Evolutionary conservation across 2,797 vertebrate species (phyloP).

Genomic region (Thunnus albacares): DNA sequence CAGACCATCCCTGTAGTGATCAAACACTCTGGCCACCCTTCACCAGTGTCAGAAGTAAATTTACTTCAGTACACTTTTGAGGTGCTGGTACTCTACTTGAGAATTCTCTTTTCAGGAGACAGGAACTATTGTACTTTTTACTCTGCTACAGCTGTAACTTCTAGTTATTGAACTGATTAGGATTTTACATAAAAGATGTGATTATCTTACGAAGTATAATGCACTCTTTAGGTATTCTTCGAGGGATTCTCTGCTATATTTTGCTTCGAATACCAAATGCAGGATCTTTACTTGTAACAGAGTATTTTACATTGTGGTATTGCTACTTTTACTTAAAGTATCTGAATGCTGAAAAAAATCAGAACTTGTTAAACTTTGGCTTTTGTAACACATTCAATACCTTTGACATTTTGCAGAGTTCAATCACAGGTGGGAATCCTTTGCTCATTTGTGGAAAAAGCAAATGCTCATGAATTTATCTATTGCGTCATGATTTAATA

Average conservation of each 20-base stretch:
- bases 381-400: not conserved
- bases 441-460: not conserved
- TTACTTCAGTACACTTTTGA: not conserved
- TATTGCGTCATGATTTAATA: not conserved
- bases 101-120: not conserved
- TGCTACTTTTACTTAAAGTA: not conserved
- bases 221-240: not conserved
- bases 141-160: not conserved
- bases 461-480: not conserved
- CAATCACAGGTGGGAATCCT: not conserved
- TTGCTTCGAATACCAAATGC: too few species aligned
- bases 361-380: not conserved
- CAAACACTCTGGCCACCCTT: constrained; percentile 19
- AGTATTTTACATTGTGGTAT: not conserved
- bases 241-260: too few species aligned
- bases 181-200: not conserved
- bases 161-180: not conserved
- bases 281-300: not conserved
- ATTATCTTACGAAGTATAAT: not conserved
- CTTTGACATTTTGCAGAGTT: not conserved
- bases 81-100: not conserved
- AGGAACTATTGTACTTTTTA: not conserved
- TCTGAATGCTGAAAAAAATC: not conserved
- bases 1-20: constrained; percentile 29
- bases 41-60: not conserved